Evolutionary conservation across 1,140 invertebrate species (phyloP).

Genomic region (Drosophila insularis): DNA sequence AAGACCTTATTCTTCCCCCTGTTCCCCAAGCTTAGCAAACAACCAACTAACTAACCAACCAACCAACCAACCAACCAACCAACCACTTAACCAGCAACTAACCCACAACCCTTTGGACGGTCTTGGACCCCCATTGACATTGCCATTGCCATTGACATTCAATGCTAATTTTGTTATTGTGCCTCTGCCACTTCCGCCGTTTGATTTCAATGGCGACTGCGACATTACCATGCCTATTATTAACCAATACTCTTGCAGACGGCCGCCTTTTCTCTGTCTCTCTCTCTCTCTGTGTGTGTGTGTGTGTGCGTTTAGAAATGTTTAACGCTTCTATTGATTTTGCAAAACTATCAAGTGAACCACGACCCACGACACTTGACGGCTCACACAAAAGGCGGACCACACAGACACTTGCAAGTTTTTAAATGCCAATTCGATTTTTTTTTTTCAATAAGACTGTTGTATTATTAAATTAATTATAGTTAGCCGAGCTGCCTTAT

Average conservation of each 20-base stretch:
- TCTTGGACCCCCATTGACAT: not conserved
- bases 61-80: constrained; percentile 1
- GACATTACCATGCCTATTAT: constrained; percentile 33
- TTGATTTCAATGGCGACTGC: constrained; percentile 73
- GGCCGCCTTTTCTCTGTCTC: not conserved
- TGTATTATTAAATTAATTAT: no score
- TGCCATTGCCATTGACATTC: constrained; percentile 41
- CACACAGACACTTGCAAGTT: not conserved
- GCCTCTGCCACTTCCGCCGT: constrained; percentile 66
- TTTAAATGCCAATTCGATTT: not conserved
- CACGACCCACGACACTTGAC: constrained; percentile 4
- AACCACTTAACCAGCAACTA: constrained; percentile 43
- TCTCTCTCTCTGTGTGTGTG: constrained; percentile 2
- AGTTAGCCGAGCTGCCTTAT: no score
- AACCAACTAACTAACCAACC: constrained; percentile 39
- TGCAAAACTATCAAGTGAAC: constrained; percentile 45
- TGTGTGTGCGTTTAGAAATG: constrained; percentile 5
- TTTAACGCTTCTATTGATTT: constrained; percentile 64
- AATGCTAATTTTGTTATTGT: constrained; percentile 58
- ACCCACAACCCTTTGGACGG: constrained; percentile 14
- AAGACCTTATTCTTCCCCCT: constrained; percentile 58
- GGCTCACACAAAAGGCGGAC: not conserved
- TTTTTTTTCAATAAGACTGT: no score
- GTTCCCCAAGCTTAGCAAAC: not conserved
- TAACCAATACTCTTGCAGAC: constrained; percentile 25